Base-by-base conservation (phyloP, 1,140 invertebrate species). In the Apis dorsata region DNA sequence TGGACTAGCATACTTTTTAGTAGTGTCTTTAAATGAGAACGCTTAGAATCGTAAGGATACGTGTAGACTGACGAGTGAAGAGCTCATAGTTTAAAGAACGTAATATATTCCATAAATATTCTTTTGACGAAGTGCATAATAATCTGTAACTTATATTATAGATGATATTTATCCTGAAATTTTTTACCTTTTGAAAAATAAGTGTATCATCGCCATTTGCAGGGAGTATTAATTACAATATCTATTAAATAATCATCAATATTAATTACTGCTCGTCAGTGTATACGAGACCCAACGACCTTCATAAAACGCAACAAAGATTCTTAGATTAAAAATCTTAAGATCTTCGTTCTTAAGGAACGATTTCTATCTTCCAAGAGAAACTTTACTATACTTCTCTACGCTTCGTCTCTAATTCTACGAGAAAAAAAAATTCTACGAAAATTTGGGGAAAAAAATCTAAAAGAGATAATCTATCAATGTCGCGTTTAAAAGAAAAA, bases 271-370 rank as follows among this genome's bases (percentile, higher is more conserved):
- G 49, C 70, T 73, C 57, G 49, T 49, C 70, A 55, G 57, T 73
- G 3, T 55, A 34, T 53, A 24, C 59, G 68, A 21, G 15, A 28
- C 12, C n/a, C 2, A 10, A 19, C 8, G 19, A 49, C n/a, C 49
- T 19, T 75, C 10, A 28, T 7, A 34, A 21, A 59, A 57, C 4
- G 24, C 60, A n/a, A 19, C n/a, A 57, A n/a, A 78, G 17, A 53
- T 53, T 53, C 62, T 24, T 79, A 79, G 60, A 60, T 71, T 85
- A 87, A 66, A 62, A 60, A 51, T 44, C 44, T 74, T 75, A 44
- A 44, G 75, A 66, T 15, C 49, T 83, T 86, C 71, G 28, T 24
- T 72, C 51, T 10, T 72, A 34, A 11, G 2, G 17, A 55, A 55
- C 15, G 17, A 72, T 57, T 55, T 57, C 24, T 19, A 59, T 12